Conservation (phyloP, 2,113 vertebrate species). For the Ptychochromis oligacanthus region DNA sequence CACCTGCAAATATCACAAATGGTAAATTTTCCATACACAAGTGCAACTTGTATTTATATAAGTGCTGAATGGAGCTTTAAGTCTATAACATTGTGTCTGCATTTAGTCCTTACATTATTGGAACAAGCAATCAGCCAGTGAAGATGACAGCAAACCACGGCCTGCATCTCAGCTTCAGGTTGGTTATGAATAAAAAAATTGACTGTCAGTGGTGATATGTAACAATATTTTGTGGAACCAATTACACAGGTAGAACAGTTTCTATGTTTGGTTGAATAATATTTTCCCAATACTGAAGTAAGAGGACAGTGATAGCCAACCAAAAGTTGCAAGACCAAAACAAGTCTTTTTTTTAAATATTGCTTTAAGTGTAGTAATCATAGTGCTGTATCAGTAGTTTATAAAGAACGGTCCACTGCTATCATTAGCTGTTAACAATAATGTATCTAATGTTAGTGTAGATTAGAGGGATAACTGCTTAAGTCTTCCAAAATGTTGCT, state of each 20-base stretch:
- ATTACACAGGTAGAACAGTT: not conserved
- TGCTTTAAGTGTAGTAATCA: too few relatives aligned
- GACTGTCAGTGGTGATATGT: not conserved
- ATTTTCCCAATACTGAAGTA: not conserved
- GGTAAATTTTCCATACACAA: slow-evolving; percentile 77
- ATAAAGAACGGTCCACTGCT: not conserved
- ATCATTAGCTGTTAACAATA: not conserved
- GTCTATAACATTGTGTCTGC: not conserved
- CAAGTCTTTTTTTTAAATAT: not conserved
- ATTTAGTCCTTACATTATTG: slow-evolving; percentile 93
- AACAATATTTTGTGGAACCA: not conserved
- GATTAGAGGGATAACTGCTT: not conserved
- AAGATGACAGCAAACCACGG: slow-evolving; percentile 97
- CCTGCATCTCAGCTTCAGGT: slow-evolving; percentile 98
- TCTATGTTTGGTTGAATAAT: not conserved
- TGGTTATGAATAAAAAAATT: not conserved
- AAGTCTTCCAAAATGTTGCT: not conserved
- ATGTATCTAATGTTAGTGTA: not conserved
- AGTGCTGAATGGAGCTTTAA: not conserved
- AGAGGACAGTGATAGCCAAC: not conserved
- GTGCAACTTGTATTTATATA: not conserved
- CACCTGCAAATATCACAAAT: slow-evolving; percentile 99
- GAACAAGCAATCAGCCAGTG: slow-evolving; percentile 97
- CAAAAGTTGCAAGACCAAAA: not conserved
- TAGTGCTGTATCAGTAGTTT: not conserved